Base-by-base conservation (phyloP, 1,140 invertebrate species). In the Aethina tumida region DNA sequence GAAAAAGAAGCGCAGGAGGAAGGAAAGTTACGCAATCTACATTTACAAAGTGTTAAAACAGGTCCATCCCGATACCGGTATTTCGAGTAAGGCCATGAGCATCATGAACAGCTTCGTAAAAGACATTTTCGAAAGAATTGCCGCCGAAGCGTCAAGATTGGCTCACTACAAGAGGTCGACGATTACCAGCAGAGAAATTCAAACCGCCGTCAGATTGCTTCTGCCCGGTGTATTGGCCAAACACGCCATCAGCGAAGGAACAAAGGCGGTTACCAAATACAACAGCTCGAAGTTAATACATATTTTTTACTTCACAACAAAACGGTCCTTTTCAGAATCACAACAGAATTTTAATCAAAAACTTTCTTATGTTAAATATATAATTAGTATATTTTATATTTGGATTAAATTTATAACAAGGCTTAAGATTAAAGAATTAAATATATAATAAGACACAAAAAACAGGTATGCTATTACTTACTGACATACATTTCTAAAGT, bases 41-140 rank as follows among this genome's bases (percentile, higher is more conserved):
- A 77, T 77, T 43, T 76, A 75, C 7, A 82, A 81, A 50, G 66
- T 84, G 9, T 50, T 85, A 50, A 77, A 79, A 47, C 75, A 79
- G 54, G 77, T 81, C 5, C 75, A 80, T 55, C 75, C 75, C 2
- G 62, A 80, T 51, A 79, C 74, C 38, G 76, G 78, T 19, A 74
- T 83, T 22, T 79, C 74, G 8, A 64, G 60, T 26, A 74, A 74
- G 52, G 70, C 71, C 0, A 74, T 73, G 70, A 70, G 63, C 16
- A 73, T 74, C 50, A 74, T 74, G 69, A 63, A 64, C 46, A 61
- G 52, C 24, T 61, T 52, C 39, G 56, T 60, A 10, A 72, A 71
- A 49, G 76, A 81, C 48, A 76, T 81, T 34, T 81, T 79, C 49
- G 74, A 79, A 47, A 64, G 75, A 16, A 81, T 81, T 50, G 77